Base-by-base conservation (phyloP, 2,797 vertebrate species). In the Liparis tanakae region DNA sequence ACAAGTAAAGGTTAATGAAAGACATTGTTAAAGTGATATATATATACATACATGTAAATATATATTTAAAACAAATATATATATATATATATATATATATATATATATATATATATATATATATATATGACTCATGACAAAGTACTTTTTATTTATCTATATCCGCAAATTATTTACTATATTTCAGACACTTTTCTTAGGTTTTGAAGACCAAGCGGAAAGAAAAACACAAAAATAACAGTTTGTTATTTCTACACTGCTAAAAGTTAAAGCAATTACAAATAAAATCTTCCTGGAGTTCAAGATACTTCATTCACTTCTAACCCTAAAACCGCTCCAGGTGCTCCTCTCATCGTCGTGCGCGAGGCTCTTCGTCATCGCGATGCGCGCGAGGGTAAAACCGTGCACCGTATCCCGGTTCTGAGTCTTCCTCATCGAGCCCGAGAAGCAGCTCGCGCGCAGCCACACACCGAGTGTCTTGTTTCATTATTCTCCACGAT, bases 401-500 rank as follows among this genome's bases (percentile, higher is more conserved):
- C 25, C 25, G 25, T 30, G 25, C 25, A 30, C 25, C 25, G 25
- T 30, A 30, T 30, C 25, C 25, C 25, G 25, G 25, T 30, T 30
- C 25, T 30, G 25, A 30, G 30, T 68, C 77, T 33, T 59, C 72
- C 65, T 91, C 71, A 92, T 90, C 85, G 76, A 83, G 90, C 75
- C 70, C 89, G 93, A 91, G 93, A 93, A 75, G 48, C 78, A 36
- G 79, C 84, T 80, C 81, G 13, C 22, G 77, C 85, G 82, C 83
- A 85, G 79, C 77, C 22, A 66, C 76, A 82, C 76, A 59, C 65
- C 69, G 6, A 79, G 85, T 88, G 91, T 90, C 90, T 87, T 66
- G 74, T 91, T 94, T 92, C 89, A 93, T 94, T 92, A 89, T 80
- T 81, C 82, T 81, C 85, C 79, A 80, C 76, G 67, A 80, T 87